Evolutionary conservation across 2,888 invertebrate genomes (phyloP), one percentile per base, ranked within the genome.

Genomic region (Pogonocherus hispidulus): DNA sequence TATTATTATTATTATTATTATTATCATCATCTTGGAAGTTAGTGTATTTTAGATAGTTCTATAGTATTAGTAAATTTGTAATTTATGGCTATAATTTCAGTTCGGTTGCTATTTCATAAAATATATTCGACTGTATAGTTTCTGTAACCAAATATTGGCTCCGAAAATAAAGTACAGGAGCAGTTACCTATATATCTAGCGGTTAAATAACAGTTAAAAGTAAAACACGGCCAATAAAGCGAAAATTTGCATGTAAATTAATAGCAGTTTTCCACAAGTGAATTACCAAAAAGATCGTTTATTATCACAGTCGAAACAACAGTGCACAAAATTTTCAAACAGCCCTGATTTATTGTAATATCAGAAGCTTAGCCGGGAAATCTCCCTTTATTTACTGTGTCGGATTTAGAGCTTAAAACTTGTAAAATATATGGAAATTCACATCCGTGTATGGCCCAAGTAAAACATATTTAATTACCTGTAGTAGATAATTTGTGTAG

Each of bases 381-480:
- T 72, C 74, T 71, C 66, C 57, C 49, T 70, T 71, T 73, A 75
- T 75, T 73, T 70, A 73, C 63, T 68, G 63, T 44, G 67, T 55
- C 60, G 70, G 69, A 72, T 67, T 70, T 69, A 54, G 52, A 64
- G 75, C 71, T 75, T 72, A 72, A 67, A 71, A 69, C 72, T 74
- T 72, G 70, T 66, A 64, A 72, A 71, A 70, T 69, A 66, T 59
- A 64, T 56, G 63, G 63, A 63, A 54, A 66, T 52, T 51, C 23
- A 27, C 55, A 49, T 63, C 52, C 59, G 60, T 51, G 63, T 70
- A 63, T 73, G 67, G 72, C 73, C 72, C 68, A 69, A 74, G 69
- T 75, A 75, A 78, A 78, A 76, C 76, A 76, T 77, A 76, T 77
- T 76, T 76, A 77, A 78, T 76, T 77, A 76, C 78, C 78, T 77